phyloP scores from a whole-genome alignment of 2,888 invertebrate genomes.

The Drosophila eohydei region DNA sequence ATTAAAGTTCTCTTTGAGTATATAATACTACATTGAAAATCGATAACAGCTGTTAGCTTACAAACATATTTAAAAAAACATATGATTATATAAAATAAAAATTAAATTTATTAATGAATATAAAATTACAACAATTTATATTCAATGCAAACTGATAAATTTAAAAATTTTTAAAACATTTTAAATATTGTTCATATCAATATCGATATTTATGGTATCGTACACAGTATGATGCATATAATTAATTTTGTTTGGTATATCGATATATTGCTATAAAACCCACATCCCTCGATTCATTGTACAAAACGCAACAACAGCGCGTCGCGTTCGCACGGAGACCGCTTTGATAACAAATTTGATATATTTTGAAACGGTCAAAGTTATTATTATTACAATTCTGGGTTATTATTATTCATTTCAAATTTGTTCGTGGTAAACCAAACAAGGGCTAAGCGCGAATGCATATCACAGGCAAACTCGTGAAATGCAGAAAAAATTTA shows the following conservation, averaged over 20 bases:
- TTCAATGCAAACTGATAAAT: too few species aligned
- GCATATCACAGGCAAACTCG: conserved; percentile 33
- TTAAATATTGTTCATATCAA: not conserved
- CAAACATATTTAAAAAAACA: too few species aligned
- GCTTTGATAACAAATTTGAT: conserved; percentile 34
- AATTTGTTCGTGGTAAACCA: conserved; percentile 18
- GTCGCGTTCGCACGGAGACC: conserved; percentile 57
- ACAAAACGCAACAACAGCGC: conserved; percentile 62
- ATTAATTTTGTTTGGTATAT: conserved; percentile 4
- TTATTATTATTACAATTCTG: conserved; percentile 25
- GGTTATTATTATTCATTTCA: conserved; percentile 24
- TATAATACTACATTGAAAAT: not conserved
- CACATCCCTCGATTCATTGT: conserved; percentile 35
- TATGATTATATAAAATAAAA: too few species aligned
- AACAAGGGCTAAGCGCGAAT: conserved; percentile 31
- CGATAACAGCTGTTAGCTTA: not conserved
- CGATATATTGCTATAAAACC: conserved; percentile 24
- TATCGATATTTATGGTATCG: conserved; percentile 8
- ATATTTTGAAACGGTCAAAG: conserved; percentile 40
- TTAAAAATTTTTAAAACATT: not conserved
- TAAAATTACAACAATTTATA: not conserved
- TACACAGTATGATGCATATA: not conserved
- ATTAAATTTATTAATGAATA: not conserved
- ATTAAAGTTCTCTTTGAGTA: conserved; percentile 1
- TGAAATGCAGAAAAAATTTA: conserved; percentile 63